Conservation (phyloP, 1,140 invertebrate genomes). For the Drosophila bipectinata region DNA sequence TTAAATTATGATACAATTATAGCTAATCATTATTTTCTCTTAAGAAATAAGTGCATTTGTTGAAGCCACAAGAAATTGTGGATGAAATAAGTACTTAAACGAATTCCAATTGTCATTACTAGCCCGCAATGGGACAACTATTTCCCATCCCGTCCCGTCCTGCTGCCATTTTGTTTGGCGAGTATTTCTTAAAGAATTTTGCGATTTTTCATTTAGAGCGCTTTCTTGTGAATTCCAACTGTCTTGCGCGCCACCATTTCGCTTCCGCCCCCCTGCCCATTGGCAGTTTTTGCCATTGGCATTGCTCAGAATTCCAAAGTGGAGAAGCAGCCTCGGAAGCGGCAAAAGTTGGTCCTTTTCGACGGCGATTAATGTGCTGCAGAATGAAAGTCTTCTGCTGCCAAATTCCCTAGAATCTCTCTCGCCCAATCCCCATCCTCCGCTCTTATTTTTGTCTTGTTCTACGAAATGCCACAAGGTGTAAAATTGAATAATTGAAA, state of each 20-base stretch:
- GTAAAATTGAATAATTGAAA: slow-evolving; percentile 84
- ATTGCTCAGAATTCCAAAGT: slow-evolving; percentile 38
- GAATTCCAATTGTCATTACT: slow-evolving; percentile 75
- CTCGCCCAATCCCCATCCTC: not conserved
- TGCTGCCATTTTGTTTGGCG: slow-evolving; percentile 35
- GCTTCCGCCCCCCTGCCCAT: not conserved
- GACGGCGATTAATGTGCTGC: slow-evolving; percentile 70
- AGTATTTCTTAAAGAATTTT: slow-evolving; percentile 55
- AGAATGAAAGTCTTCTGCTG: slow-evolving; percentile 55
- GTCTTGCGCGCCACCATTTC: slow-evolving; percentile 15
- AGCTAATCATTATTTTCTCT: not conserved
- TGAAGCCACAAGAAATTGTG: not conserved
- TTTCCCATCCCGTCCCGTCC: slow-evolving; percentile 4
- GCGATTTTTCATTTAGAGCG: slow-evolving; percentile 75
- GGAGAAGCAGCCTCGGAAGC: slow-evolving; percentile 18
- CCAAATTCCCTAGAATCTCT: slow-evolving; percentile 70
- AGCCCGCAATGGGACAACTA: slow-evolving; percentile 28
- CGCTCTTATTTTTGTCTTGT: slow-evolving; percentile 30
- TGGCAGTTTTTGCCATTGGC: slow-evolving; percentile 15
- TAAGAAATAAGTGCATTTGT: not conserved
- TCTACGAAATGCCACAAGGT: slow-evolving; percentile 77
- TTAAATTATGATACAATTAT: slow-evolving; percentile 15
- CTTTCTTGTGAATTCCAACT: slow-evolving; percentile 73
- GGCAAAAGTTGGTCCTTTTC: slow-evolving; percentile 74
- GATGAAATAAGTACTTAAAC: slow-evolving; percentile 22